Evolutionary conservation across 2,113 vertebrate species (phyloP).

Genomic region (Edolisoma coerulescens): DNA sequence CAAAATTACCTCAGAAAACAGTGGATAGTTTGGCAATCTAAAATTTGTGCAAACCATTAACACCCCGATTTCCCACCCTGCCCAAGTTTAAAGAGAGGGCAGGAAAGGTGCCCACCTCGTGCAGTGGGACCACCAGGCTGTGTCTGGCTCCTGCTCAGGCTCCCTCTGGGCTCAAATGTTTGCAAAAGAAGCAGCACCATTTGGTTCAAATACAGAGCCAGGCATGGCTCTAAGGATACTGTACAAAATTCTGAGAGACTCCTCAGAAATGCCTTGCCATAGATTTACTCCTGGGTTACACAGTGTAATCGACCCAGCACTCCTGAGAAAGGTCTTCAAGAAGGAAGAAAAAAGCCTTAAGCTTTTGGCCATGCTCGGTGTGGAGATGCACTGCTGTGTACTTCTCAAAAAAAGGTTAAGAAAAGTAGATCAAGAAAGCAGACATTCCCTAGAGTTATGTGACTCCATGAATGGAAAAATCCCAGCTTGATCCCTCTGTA

Average conservation of each 20-base stretch:
- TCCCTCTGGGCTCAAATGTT: background rate
- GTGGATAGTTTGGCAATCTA: background rate
- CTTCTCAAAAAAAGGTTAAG: background rate
- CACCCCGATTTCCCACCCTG: rapidly evolving
- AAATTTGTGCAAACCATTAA: background rate
- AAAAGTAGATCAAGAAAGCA: background rate
- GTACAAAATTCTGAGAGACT: background rate
- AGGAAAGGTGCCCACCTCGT: background rate
- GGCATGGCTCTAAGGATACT: background rate
- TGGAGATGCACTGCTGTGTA: background rate
- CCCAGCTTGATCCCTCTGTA: background rate
- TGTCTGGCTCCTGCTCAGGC: background rate
- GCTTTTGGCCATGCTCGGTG: background rate
- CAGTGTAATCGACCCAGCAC: background rate
- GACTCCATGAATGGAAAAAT: background rate
- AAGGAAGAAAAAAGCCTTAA: background rate
- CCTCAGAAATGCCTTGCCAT: background rate
- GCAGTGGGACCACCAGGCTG: background rate
- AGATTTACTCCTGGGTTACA: background rate
- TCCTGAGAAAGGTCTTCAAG: background rate
- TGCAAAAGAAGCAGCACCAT: background rate
- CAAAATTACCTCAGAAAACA: background rate
- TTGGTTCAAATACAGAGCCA: background rate
- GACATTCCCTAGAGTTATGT: background rate
- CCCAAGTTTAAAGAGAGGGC: background rate